These are phyloP conservation scores for Podarcis lilfordi DNA, from an alignment of 2,797 vertebrate species.

Conservation along the genomic window DNA sequence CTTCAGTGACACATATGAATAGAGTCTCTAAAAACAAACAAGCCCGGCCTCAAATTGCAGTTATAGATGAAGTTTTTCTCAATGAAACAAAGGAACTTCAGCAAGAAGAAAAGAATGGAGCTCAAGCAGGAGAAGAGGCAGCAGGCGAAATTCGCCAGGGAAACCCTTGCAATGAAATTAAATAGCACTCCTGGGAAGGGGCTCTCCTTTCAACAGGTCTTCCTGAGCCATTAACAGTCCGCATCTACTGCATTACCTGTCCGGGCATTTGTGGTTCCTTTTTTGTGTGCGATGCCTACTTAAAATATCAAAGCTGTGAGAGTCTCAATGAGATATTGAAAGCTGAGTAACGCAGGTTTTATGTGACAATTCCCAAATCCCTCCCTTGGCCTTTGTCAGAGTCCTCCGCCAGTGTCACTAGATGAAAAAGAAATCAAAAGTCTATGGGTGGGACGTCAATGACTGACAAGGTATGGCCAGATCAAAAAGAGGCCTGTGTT, in stretches of 20 bases:
- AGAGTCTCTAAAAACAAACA: slow-evolving; percentile 10
- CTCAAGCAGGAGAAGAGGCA: background rate
- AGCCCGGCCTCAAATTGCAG: background rate
- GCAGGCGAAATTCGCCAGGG: slow-evolving; percentile 69
- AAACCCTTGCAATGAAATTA: slow-evolving; percentile 81
- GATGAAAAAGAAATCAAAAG: slow-evolving; percentile 84
- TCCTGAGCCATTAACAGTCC: slow-evolving; percentile 75
- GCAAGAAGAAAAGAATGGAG: slow-evolving; percentile 21
- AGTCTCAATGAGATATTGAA: slow-evolving; percentile 91
- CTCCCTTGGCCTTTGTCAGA: slow-evolving; percentile 68
- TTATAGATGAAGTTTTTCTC: slow-evolving; percentile 7
- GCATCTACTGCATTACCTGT: slow-evolving; percentile 80
- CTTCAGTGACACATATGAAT: too few species aligned
- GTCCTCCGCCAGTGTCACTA: slow-evolving; percentile 77
- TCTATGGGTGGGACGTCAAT: slow-evolving; percentile 83
- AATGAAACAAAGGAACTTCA: slow-evolving; percentile 33
- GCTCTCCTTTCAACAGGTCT: slow-evolving; percentile 76
- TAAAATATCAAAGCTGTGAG: slow-evolving; percentile 91
- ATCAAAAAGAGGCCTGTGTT: slow-evolving; percentile 86
- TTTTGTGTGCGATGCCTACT: slow-evolving; percentile 88
- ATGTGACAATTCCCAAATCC: slow-evolving; percentile 84
- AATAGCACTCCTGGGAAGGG: slow-evolving; percentile 85
- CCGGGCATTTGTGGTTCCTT: slow-evolving; percentile 81
- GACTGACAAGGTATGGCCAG: slow-evolving; percentile 80
- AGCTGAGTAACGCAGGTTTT: slow-evolving; percentile 91